Percentiles rank a stretch among this genome's conserved stretches.
phyloP scores from a whole-genome alignment of 2,888 invertebrate genomes.

The Autographa gamma region DNA sequence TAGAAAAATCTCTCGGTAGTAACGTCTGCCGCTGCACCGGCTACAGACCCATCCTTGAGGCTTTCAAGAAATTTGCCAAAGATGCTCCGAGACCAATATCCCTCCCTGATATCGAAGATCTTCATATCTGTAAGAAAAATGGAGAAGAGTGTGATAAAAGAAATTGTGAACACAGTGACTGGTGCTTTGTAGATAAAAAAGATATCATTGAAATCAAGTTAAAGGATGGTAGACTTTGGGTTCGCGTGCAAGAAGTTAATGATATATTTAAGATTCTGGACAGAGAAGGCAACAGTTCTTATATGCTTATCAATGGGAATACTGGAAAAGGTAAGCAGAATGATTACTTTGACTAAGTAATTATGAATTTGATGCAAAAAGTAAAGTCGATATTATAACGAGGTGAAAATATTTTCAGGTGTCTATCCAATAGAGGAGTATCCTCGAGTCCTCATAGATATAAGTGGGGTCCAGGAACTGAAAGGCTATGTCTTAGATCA shows the following conservation, averaged over 20 bases:
- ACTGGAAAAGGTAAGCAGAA: conserved; percentile 91
- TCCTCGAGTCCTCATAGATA: conserved; percentile 89
- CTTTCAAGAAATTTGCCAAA: conserved; percentile 92
- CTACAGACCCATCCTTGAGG: conserved; percentile 93
- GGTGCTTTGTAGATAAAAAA: conserved; percentile 51
- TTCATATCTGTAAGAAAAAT: conserved; percentile 65
- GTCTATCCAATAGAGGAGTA: conserved; percentile 74
- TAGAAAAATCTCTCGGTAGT: conserved; percentile 93
- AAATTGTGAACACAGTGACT: conserved; percentile 71
- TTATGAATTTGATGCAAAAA: too few species aligned
- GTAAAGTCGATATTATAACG: too few species aligned
- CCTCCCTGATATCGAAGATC: conserved; percentile 84
- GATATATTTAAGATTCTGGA: conserved; percentile 86
- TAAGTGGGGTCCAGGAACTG: conserved; percentile 89
- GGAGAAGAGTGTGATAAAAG: conserved; percentile 71
- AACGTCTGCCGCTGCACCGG: conserved; percentile 95
- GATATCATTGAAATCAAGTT: conserved; percentile 58
- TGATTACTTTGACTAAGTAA: too few species aligned
- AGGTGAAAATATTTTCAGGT: conserved; percentile 63
- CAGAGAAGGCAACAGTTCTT: conserved; percentile 78
- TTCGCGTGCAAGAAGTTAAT: conserved; percentile 81
- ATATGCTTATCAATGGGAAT: conserved; percentile 92
- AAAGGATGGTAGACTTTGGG: conserved; percentile 80
- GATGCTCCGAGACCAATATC: conserved; percentile 86
- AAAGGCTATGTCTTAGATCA: conserved; percentile 74